Conservation (phyloP, 2,113 vertebrate genomes). For the rabbit (Oryctolagus cuniculus) region DNA sequence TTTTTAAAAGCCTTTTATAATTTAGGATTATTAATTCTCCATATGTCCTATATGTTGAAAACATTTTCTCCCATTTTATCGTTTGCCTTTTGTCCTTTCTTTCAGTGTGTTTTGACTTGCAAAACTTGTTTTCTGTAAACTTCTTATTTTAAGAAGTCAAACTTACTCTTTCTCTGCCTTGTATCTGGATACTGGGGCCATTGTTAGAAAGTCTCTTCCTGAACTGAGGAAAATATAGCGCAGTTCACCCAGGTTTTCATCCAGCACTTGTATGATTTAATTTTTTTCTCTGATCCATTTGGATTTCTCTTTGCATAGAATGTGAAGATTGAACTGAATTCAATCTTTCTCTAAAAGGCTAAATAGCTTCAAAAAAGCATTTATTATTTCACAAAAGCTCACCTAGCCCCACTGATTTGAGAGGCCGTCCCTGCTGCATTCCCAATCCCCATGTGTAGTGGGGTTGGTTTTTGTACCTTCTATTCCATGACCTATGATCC, state of each 20-base stretch:
- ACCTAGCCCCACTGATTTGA: not conserved
- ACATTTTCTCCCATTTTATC: constrained; percentile 16
- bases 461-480: not conserved
- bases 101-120: not conserved
- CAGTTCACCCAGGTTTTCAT: not conserved
- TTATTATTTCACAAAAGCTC: not conserved
- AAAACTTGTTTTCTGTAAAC: not conserved
- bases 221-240: not conserved
- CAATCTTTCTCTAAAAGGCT: not conserved
- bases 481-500: not conserved
- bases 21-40: not conserved
- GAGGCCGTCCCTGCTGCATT: not conserved
- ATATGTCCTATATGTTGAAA: not conserved
- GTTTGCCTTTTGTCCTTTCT: not conserved
- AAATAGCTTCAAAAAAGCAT: not conserved
- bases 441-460: not conserved
- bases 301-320: not conserved
- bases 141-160: not conserved
- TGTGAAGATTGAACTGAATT: not conserved
- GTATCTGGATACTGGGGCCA: not conserved
- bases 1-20: not conserved
- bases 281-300: not conserved
- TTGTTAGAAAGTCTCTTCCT: constrained; percentile 26
- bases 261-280: not conserved
- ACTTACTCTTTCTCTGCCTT: constrained; percentile 5